Conservation (phyloP, 1,140 invertebrate species). For the Littorina saxatilis region DNA sequence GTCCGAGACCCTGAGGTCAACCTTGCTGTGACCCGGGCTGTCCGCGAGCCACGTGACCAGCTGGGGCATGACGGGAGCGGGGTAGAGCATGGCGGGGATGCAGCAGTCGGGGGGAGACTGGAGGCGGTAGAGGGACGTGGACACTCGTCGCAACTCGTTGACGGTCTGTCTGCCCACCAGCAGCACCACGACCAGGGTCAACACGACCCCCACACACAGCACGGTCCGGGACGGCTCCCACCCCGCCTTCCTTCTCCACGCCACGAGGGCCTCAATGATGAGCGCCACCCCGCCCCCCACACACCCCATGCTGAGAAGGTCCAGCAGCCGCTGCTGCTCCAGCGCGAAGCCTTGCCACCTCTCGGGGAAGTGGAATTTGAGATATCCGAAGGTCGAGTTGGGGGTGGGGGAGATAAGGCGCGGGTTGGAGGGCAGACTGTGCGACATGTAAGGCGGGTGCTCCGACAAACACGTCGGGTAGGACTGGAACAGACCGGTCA, state of each 20-base stretch:
- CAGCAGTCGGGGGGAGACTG: conserved; percentile 46
- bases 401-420: background rate
- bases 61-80: conserved; percentile 24
- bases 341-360: conserved; percentile 52
- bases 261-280: background rate
- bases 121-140: conserved; percentile 43
- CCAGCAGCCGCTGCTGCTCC: conserved; percentile 41
- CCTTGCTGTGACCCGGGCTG: background rate
- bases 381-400: conserved; percentile 31
- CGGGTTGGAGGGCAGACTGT: background rate
- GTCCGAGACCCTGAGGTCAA: conserved; percentile 50
- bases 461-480: background rate
- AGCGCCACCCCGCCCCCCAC: conserved; percentile 21
- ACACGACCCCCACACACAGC: conserved; percentile 35
- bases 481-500: background rate
- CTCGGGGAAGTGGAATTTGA: conserved; percentile 56
- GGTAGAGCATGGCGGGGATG: conserved; percentile 54
- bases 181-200: conserved; percentile 30
- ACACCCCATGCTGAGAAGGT: conserved; percentile 42
- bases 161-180: conserved; percentile 49
- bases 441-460: background rate
- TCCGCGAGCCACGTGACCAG: conserved; percentile 41
- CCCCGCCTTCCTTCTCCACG: background rate
- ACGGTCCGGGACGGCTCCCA: background rate
- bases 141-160: conserved; percentile 46